These are phyloP conservation scores for Catharus fuscescens DNA, from an alignment of 2,113 vertebrate species.

Conservation along the genomic window DNA sequence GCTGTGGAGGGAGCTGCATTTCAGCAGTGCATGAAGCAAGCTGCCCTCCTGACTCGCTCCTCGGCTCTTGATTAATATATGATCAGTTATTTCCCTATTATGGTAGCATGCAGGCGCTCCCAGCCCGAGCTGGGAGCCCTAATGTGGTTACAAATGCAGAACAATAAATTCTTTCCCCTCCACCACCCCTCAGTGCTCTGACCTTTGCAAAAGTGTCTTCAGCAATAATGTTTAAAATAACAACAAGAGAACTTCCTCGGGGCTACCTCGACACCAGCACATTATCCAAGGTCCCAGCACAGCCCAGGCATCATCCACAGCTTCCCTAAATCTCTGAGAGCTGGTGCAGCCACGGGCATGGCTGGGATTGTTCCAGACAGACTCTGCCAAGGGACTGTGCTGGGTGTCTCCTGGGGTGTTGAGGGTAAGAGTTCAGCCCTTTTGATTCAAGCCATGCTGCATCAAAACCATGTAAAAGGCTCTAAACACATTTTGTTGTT, in stretches of 20 bases:
- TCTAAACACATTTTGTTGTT: background rate
- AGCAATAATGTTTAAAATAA: background rate
- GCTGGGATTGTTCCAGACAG: background rate
- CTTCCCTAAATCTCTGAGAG: background rate
- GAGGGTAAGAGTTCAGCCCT: background rate
- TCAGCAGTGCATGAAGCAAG: background rate
- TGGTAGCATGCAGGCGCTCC: background rate
- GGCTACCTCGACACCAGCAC: background rate
- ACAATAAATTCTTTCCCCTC: constrained; percentile 13
- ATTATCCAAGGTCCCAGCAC: background rate
- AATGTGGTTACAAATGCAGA: constrained; percentile 31
- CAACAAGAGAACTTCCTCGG: background rate
- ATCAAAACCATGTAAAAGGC: background rate
- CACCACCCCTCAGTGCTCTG: background rate
- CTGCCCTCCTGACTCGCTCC: background rate
- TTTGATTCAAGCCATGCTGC: background rate
- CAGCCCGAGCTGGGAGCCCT: constrained; percentile 9
- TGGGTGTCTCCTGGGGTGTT: fast-evolving
- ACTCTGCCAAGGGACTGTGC: background rate
- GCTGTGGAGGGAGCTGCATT: background rate
- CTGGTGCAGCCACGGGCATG: fast-evolving
- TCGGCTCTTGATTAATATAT: constrained; percentile 54
- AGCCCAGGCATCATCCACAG: background rate
- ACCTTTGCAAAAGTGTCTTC: constrained; percentile 26
- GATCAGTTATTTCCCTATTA: constrained; percentile 51